Base-by-base conservation (phyloP, 2,797 vertebrate species). In the Syncerus caffer region DNA sequence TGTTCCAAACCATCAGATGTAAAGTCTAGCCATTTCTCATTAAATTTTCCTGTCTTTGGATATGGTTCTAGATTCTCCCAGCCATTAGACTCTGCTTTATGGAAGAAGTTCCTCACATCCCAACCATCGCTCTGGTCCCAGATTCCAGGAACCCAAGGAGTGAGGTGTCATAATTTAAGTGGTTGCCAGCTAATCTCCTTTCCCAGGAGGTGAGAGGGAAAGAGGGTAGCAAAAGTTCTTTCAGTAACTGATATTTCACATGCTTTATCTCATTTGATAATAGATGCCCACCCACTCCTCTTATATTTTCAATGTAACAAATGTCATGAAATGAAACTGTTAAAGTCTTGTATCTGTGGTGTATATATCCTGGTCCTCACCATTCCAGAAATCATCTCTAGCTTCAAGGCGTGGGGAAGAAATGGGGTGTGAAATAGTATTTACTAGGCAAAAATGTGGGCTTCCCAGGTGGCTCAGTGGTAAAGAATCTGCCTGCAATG, bases 21-120 rank as follows among this genome's bases (percentile, higher is more conserved):
- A 91, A 98, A 96, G 64, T 74, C 76, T n/a, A 79, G 64, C 90
- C 57, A 84, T 90, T 89, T 82, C 31, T 67, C 55, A 85, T 51
- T 90, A n/a, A 50, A 95, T 74, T 87, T 85, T 89, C 47, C 67
- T 94, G 95, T 85, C 64, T 87, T 93, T 23, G 42, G 47, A 67
- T 84, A 51, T 23, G 53, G 51, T 92, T 96, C 50, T 93, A 85
- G 82, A 47, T 7, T 45, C 83, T 88, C 92, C 90, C 53, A 80
- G 84, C 15, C 76, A 27, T 86, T 53, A 67, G 50, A 86, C 47
- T 86, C 62, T 71, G n/a, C 50, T 95, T 58, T 91, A 83, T 29
- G 38, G 38, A 91, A 93, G n/a, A 93, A 84, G 78, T 7, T 57
- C n/a, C 47, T 74, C 17, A 16, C 29, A 79, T 53, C 17, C n/a